Evolutionary conservation across 2,113 vertebrate species (phyloP), one percentile per base, ranked within the genome.

Genomic region (Acanthochromis polyacanthus): DNA sequence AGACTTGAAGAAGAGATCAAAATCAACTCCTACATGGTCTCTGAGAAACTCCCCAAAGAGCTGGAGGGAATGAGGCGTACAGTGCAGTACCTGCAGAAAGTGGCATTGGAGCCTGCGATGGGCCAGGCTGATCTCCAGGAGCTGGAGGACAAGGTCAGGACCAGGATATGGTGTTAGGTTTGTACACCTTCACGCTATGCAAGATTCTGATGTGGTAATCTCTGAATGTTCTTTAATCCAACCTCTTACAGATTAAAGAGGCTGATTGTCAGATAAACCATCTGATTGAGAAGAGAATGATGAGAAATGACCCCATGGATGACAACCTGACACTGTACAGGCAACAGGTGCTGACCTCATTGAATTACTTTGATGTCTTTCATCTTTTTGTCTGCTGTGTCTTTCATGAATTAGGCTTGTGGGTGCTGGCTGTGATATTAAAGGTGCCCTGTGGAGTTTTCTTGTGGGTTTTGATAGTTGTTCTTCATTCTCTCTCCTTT

Each of bases 1-100:
- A 96, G 97, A 82, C 94, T 99, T 10, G 97, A 99, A 80, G 97
- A 98, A 81, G 98, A 99, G 91, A 96, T 97, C 61, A 98, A 98
- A 92, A 96, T 98, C 92, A 99, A 96, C 91, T 95, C 96, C 20
- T 99, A 99, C 81, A 96, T 99, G 91, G 96, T 96, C 57, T 94
- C 94, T 70, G 97, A 99, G 87, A 99, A 99, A 87, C 91, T 97
- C 52, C 97, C 97, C 20, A 95, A 95, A 86, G 98, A 99, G 90
- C 85, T 99, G 89, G 96, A 97, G 84, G 94, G 84, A 5, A 96
- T 96, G 91, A 96, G 95, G 79, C 94, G 89, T 8, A 94, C 93
- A 4, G 79, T 95, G 60, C 95, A 96, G 88, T 95, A 95, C 90
- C 93, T 99, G 81, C 96, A 98, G 73, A 97, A 97, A 91, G 96